Conservation (phyloP, 2,113 vertebrate genomes). For the Pteruthius melanotis region DNA sequence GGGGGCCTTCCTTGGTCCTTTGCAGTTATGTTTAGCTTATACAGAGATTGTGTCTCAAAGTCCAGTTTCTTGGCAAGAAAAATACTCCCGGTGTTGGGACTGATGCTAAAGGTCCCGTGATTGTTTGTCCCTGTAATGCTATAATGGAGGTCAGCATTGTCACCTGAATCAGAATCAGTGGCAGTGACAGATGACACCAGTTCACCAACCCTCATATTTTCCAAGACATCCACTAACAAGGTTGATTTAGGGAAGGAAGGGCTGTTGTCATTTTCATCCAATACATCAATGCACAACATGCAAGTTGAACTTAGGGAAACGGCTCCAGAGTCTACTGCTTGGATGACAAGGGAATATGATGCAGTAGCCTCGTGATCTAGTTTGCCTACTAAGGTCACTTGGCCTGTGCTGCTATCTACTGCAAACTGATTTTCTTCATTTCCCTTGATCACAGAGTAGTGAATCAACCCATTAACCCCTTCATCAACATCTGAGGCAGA, state of each 20-base stretch:
- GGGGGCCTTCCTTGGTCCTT: conserved; percentile 90
- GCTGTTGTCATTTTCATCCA: conserved; percentile 96
- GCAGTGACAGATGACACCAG: conserved; percentile 93
- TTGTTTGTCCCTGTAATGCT: conserved; percentile 91
- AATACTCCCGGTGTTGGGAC: conserved; percentile 93
- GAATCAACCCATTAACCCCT: conserved; percentile 87
- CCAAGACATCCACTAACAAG: conserved; percentile 87
- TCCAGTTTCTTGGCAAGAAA: conserved; percentile 93
- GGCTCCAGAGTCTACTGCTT: conserved; percentile 85
- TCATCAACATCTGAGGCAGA: conserved; percentile 96
- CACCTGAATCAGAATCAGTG: conserved; percentile 89
- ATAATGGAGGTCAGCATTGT: conserved; percentile 92
- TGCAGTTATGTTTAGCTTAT: conserved; percentile 91
- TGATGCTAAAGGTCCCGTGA: conserved; percentile 94
- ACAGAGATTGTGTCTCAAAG: conserved; percentile 92
- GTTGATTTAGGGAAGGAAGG: conserved; percentile 90
- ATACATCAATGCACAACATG: conserved; percentile 84
- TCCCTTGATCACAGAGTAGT: conserved; percentile 84
- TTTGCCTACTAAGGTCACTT: conserved; percentile 90
- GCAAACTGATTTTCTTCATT: conserved; percentile 90
- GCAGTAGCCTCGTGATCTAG: conserved; percentile 91
- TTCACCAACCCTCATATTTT: conserved; percentile 96
- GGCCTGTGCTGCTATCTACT: conserved; percentile 85
- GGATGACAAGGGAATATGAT: conserved; percentile 87
- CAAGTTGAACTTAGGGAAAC: conserved; percentile 85